Evolutionary conservation across 2,113 vertebrate species (phyloP).

Genomic region (Alethe castanea): DNA sequence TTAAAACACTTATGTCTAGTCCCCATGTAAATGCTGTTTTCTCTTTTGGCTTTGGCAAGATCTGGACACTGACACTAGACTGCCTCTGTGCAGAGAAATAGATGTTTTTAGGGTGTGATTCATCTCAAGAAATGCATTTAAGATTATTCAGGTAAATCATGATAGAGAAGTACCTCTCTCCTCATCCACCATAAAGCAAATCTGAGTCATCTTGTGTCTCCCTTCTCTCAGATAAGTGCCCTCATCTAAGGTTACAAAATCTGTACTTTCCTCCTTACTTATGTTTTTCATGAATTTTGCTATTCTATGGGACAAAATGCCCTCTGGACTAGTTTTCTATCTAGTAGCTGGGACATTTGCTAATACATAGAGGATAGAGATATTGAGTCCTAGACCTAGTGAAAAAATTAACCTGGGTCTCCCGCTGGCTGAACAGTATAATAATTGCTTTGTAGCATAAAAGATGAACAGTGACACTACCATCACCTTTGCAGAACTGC

Average conservation of each 20-base stretch:
- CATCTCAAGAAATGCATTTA: neutral
- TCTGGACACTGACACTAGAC: neutral
- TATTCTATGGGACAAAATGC: neutral
- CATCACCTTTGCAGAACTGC: neutral
- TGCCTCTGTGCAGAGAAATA: neutral
- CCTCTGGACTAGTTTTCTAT: neutral
- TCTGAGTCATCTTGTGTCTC: neutral
- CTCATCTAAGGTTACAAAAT: neutral
- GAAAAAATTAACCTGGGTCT: neutral
- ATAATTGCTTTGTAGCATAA: neutral
- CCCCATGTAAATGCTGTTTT: neutral
- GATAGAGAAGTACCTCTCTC: neutral
- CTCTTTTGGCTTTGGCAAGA: neutral
- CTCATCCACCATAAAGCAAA: neutral
- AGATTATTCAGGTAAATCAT: conserved; percentile 29
- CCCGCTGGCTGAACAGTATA: neutral
- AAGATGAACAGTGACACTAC: neutral
- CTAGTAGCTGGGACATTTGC: neutral
- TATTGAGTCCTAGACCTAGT: neutral
- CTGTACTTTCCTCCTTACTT: neutral
- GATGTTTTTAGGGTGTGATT: neutral
- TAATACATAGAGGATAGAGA: neutral
- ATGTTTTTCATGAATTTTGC: neutral
- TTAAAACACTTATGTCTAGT: neutral
- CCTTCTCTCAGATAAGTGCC: neutral